Base-by-base conservation (phyloP, 2,113 vertebrate species). In the Seriola dumerili region DNA sequence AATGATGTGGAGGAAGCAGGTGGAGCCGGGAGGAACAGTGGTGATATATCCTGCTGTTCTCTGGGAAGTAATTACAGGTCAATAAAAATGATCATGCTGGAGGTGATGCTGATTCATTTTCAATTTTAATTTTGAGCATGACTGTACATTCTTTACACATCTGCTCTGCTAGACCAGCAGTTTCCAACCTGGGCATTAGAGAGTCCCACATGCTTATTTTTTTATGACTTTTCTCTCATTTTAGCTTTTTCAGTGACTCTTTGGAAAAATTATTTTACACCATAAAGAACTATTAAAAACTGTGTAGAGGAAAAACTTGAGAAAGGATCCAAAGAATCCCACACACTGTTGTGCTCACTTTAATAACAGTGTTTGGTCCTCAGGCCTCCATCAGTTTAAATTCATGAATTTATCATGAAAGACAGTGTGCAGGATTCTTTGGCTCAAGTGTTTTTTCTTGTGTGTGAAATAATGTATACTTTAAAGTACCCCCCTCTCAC, bases 1-100 rank as follows among this genome's bases (percentile, higher is more conserved):
- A 44, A 73, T 72, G 69, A 86, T 79, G 85, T 69, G 70, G 55
- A 81, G 73, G 80, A 78, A 48, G 81, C 68, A 81, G 89, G 74
- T 29, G 81, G 52, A 80, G 57, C 40, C 38, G 10, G 23, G 68
- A 44, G 61, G 81, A 81, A 84, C n/a, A 63, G 55, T 0, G n/a
- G 32, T 2, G 58, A 62, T 5, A 36, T 3, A 71, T 83, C 64
- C 70, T 23, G 52, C 50, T 29, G 54, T 76, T 68, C 61, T 64
- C 36, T 65, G 55, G 48, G 77, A 81, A 66, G 69, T 73, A 89
- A 84, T 84, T 81, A 86, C 64, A 76, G 52, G 63, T 76, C 80
- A 67, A 86, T 80, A 59, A 81, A 82, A 83, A 88, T 65, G 34
- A 70, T 85, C 59, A 63, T 1, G 38, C 75, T n/a, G 44, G 52